Evolutionary conservation across 2,888 invertebrate species (phyloP), one percentile per base, ranked within the genome.

Genomic region (Cinara cedri): DNA sequence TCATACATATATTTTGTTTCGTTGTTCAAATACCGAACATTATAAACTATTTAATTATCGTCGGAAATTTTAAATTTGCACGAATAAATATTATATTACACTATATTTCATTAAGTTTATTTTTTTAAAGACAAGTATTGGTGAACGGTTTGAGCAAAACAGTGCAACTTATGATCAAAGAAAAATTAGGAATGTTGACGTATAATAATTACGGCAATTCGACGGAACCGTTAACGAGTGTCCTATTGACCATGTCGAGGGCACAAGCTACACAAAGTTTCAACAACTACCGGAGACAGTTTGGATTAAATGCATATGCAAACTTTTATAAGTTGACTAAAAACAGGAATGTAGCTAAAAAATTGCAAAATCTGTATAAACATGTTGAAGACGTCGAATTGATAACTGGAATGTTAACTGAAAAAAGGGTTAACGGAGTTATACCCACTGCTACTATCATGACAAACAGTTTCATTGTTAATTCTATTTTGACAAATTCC

Each of bases 391-490:
- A 54, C 16, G 63, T 74, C 4, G 74, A 74, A 10, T 16, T 74
- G 42, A 19, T 74, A 19, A 49, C 65, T 0, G 74, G 74, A 14
- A 54, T 74, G 42, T 16, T 74, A 42, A n/a, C 51, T 6, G 74
- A 74, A 65, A 34, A 42, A 8, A 49, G 4, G 11, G 16, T 1
- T 4, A 4, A 10, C 4, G 21, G 16, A 19, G 1, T 10, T 0
- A 1, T n/a, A 0, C 13, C 63, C 42, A 74, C 74, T 3, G 10
- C 11, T 0, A 21, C 10, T 1, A 21, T 26, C 21, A 21, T 74
- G 51, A 11, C 42, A 0, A 63, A 74, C 10, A 74, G 63, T 16
- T 54, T 65, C 6, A 65, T 74, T 10, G 9, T 74, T 16, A 63
- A 42, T 74, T n/a, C 74, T 0, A 74, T 74, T 65, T 54, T 74